These are phyloP conservation scores for Leptopilina clavipes DNA, from an alignment of 1,140 invertebrate genomes.

Conservation along the genomic window DNA sequence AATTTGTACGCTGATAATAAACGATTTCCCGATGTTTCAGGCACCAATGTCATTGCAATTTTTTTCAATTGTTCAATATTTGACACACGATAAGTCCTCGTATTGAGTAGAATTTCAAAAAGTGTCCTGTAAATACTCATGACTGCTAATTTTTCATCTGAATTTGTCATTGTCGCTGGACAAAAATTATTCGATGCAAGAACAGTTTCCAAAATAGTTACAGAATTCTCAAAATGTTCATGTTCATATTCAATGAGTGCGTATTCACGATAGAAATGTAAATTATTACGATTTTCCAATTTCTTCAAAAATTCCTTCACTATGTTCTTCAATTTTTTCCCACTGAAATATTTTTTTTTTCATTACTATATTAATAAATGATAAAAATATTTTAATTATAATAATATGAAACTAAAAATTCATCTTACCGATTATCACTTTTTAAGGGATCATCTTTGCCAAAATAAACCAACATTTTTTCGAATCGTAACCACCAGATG, in stretches of 20 bases:
- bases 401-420: too few relatives aligned
- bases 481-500: constrained; percentile 79
- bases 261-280: constrained; percentile 78
- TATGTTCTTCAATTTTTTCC: constrained; percentile 73
- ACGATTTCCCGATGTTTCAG: constrained; percentile 44
- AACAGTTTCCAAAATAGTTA: constrained; percentile 74
- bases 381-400: too few relatives aligned
- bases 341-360: too few relatives aligned
- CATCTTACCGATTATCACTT: constrained; percentile 63
- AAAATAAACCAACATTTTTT: constrained; percentile 75
- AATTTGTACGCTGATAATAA: constrained; percentile 56
- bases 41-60: constrained; percentile 55
- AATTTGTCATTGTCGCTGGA: constrained; percentile 51
- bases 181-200: constrained; percentile 63
- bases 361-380: too few relatives aligned
- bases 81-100: constrained; percentile 51
- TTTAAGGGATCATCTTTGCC: constrained; percentile 70
- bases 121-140: constrained; percentile 71
- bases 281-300: constrained; percentile 75
- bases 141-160: constrained; percentile 63
- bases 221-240: constrained; percentile 68
- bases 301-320: constrained; percentile 77
- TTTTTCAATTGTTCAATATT: constrained; percentile 54
- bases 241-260: constrained; percentile 79
- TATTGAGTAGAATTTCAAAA: constrained; percentile 69